Percentiles rank a stretch among this genome's conserved stretches.
Conservation (phyloP, 2,888 invertebrate genomes). For the Cheilosia scutellata region DNA sequence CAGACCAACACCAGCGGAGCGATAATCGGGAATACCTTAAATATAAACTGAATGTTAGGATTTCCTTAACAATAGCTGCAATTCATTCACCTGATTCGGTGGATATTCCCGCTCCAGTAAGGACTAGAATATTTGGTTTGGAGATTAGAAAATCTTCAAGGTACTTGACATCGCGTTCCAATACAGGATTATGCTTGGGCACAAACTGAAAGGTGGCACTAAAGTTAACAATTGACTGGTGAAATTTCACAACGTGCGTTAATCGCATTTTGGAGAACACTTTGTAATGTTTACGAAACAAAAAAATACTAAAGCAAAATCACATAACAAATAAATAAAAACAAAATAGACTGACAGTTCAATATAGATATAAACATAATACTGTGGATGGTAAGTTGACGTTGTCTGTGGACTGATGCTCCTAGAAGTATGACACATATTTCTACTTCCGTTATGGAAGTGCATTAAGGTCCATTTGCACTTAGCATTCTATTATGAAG, state of each 20-base stretch:
- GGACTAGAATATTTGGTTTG: constrained; percentile 86
- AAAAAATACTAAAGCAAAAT: constrained; percentile 41
- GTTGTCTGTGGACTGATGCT: not conserved
- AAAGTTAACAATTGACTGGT: constrained; percentile 43
- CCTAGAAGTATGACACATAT: not conserved
- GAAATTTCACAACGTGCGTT: constrained; percentile 77
- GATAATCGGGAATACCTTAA: constrained; percentile 96
- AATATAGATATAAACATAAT: too few relatives aligned
- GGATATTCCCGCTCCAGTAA: constrained; percentile 98
- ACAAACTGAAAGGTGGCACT: constrained; percentile 84
- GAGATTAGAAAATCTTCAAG: constrained; percentile 82
- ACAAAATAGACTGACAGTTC: not conserved
- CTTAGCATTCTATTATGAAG: not conserved
- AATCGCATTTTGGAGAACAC: constrained; percentile 79
- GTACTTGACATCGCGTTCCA: constrained; percentile 85
- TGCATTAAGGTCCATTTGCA: not conserved
- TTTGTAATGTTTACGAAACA: constrained; percentile 39
- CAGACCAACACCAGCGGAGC: constrained; percentile 95
- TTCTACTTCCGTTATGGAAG: not conserved
- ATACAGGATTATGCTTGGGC: constrained; percentile 89
- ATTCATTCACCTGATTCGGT: constrained; percentile 91
- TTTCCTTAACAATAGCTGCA: not conserved
- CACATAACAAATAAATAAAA: constrained; percentile 51
- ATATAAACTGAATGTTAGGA: not conserved
- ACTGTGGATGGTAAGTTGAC: too few relatives aligned